Evolutionary conservation across 2,888 invertebrate genomes (phyloP), one percentile per base, ranked within the genome.

Genomic region (Leistus spinibarbis): DNA sequence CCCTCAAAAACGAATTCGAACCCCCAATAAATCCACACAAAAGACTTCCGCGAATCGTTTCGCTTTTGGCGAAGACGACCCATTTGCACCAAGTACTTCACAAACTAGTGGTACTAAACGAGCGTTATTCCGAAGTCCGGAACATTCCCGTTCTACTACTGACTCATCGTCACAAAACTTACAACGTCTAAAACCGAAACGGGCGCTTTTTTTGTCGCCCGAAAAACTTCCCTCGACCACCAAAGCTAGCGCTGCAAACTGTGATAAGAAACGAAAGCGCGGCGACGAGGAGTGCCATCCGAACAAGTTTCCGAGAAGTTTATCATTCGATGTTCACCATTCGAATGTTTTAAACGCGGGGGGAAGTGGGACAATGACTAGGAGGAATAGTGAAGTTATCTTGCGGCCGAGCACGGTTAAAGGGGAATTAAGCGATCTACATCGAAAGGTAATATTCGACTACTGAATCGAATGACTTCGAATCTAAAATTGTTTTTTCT

Each of bases 71-170:
- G 80, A 86, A 86, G 1, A 81, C 79, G 20, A 77, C 85, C 10
- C 83, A 85, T 0, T 56, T 82, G 84, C 63, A 83, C 86, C 0
- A n/a, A 64, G 64, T n/a, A 72, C 23, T 23, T 77, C 78, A 22
- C 78, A 77, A 54, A 79, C 80, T 3, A 80, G 79, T 64, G 79
- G 78, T 19, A 82, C 91, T 0, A 94, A 93, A 79, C 87, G 94
- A 73, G 93, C 93, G 0, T 83, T 94, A 1, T 94, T 94, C 80
- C 89, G 92, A 79, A 94, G 93, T 82, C 93, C 94, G 1, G 89
- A 82, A 68, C 78, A 79, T 63, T 78, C 66, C 64, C 19, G 79
- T 79, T 81, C 86, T 80, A 69, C 84, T 40, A 67, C 83, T 3
- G 84, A 2, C 68, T 78, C 72, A 88, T 79, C 82, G 87, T 81